Conservation (phyloP, 92 coral and sea anemone species). For the Meandrina meandrites region DNA sequence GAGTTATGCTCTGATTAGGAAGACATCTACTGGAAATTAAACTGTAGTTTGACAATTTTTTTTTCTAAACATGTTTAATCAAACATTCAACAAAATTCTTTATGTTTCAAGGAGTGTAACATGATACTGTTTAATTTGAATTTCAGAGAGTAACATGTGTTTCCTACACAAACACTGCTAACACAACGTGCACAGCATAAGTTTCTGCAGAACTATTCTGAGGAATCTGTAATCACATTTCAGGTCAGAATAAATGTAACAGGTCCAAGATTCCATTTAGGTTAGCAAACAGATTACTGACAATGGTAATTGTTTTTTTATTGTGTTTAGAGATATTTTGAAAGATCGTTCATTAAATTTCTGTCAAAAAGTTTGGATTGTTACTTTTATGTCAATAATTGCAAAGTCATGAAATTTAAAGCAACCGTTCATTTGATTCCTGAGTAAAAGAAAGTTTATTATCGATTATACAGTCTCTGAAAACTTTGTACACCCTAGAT, state of each 20-base stretch:
- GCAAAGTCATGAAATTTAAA: neutral
- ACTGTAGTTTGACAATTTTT: neutral
- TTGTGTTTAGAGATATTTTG: conserved; percentile 21
- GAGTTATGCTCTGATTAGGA: neutral
- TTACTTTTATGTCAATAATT: conserved; percentile 1
- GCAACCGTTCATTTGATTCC: neutral
- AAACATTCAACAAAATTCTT: neutral
- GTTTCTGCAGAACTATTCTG: neutral
- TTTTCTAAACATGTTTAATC: neutral
- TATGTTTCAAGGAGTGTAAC: conserved; percentile 1
- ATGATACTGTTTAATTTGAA: neutral
- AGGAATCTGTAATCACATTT: neutral
- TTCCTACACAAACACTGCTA: neutral
- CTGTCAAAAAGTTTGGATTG: conserved; percentile 18
- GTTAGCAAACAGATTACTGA: conserved; percentile 7
- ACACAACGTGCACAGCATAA: neutral
- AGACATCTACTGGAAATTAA: neutral
- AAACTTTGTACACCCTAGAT: neutral
- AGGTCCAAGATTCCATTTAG: neutral
- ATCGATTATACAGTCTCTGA: neutral
- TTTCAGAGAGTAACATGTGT: neutral
- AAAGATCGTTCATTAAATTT: conserved; percentile 13
- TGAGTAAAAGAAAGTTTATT: neutral
- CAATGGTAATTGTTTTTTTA: conserved; percentile 30
- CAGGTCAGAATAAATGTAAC: neutral